Percentiles rank a stretch among this genome's conserved stretches.
phyloP scores from a whole-genome alignment of 1,140 invertebrate species.

The Harpegnathos saltator region DNA sequence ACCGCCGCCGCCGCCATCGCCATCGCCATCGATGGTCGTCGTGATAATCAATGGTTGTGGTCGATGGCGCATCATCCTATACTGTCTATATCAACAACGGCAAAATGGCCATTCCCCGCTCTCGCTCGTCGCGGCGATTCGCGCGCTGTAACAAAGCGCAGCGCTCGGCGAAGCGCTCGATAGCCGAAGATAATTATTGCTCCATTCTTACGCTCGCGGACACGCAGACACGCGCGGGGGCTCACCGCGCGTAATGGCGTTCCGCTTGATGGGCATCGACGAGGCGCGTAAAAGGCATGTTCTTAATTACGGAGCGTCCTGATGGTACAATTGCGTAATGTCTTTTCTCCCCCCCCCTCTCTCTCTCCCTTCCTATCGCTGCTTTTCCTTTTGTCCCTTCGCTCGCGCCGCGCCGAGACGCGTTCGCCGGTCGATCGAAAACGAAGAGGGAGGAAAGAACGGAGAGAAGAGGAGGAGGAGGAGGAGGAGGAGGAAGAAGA shows the following conservation, averaged over 20 bases:
- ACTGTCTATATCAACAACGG: conserved; percentile 42
- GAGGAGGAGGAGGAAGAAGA: neutral
- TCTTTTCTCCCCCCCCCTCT: neutral
- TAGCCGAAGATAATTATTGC: conserved; percentile 53
- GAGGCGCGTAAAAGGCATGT: conserved; percentile 45
- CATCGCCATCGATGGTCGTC: conserved; percentile 15
- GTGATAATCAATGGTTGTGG: conserved; percentile 46
- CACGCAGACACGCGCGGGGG: neutral
- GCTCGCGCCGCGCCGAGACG: no score
- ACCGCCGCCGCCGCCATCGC: no score
- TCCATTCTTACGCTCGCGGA: conserved; percentile 14
- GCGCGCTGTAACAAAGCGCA: conserved; percentile 51
- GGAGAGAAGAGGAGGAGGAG: neutral
- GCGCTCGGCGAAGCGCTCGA: conserved; percentile 35
- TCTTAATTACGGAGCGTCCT: conserved; percentile 39
- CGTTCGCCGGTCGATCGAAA: neutral
- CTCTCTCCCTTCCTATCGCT: neutral
- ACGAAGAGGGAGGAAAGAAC: neutral
- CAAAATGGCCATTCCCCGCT: conserved; percentile 55
- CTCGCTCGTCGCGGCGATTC: conserved; percentile 28
- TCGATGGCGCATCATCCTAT: conserved; percentile 41
- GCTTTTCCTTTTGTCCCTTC: neutral
- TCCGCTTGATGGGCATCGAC: conserved; percentile 43
- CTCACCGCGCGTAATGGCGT: conserved; percentile 25
- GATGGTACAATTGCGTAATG: conserved; percentile 37